Evolutionary conservation across 2,113 vertebrate species (phyloP), one percentile per base, ranked within the genome.

Genomic region (Pygathrix nemaeus): DNA sequence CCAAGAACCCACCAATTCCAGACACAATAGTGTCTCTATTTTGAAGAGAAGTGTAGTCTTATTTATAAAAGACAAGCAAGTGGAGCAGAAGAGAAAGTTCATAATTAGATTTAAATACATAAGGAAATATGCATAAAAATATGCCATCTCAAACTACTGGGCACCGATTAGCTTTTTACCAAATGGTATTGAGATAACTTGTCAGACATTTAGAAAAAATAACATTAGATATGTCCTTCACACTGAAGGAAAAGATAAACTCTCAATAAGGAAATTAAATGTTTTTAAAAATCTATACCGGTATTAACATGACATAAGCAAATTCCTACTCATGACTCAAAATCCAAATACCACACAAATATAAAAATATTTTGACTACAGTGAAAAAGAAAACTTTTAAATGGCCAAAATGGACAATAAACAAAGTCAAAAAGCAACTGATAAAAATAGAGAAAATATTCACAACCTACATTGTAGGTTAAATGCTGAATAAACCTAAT

Each of bases 391-490:
- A 48, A 52, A 79, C 23, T n/a, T 84, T 84, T n/a, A 1, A 40
- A 27, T 8, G 50, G 5, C 30, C n/a, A 11, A 45, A 68, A 55
- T 25, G 13, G 5, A 6, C 32, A 43, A 27, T 43, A 8, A 68
- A 68, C 50, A 0, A 32, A 66, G 38, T n/a, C 20, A 79, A 76
- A 83, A 72, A 2, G 64, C 30, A n/a, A 55, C 13, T 27, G 6
- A 43, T 59, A 43, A 78, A 93, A 66, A n/a, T 18, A 66, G 20
- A 48, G 57, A 76, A 66, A 66, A 66, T 86, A 27, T 43, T 78
- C 30, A 68, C 2, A 43, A 30, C 16, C 9, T 52, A 2, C 7
- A 2, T 43, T 17, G 0, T 7, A 27, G 6, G 20, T n/a, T 79
- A 52, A 68, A 6, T 10, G 20, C 4, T 20, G 23, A 18, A 6